A percentile compares a stretch with the other conserved stretches of the same genome.
Conservation (phyloP, 2,797 vertebrate genomes). For the Thaleichthys pacificus region DNA sequence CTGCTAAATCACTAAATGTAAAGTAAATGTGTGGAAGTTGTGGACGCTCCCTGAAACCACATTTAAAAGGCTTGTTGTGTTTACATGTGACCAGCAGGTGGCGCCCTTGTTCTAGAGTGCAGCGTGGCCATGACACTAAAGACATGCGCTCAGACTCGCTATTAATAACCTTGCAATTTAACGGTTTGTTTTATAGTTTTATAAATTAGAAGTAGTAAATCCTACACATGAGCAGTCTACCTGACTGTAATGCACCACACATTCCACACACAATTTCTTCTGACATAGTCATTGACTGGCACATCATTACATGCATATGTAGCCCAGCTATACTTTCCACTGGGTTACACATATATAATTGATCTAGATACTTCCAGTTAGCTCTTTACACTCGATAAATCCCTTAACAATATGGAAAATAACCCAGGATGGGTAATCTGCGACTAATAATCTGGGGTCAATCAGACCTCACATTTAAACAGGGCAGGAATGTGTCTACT, state of each 20-base stretch:
- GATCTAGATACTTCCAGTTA: conserved; percentile 62
- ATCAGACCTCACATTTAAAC: neutral
- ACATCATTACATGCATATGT: conserved; percentile 29
- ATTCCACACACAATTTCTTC: conserved; percentile 18
- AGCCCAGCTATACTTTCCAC: neutral
- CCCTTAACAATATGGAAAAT: conserved; percentile 59
- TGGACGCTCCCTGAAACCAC: too few species aligned
- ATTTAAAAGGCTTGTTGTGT: neutral
- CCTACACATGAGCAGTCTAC: neutral
- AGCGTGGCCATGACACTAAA: neutral
- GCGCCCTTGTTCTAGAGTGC: conserved; percentile 19
- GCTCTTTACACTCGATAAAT: conserved; percentile 54
- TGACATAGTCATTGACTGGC: conserved; percentile 46
- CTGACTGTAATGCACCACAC: neutral
- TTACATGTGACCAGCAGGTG: conserved; percentile 25
- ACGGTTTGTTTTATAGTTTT: neutral
- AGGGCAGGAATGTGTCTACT: neutral
- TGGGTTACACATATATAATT: conserved; percentile 20
- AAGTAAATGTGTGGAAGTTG: neutral
- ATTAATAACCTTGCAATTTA: neutral
- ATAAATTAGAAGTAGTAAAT: neutral
- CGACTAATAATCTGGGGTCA: conserved; percentile 50
- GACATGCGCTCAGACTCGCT: too few species aligned
- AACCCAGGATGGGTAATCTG: conserved; percentile 65
- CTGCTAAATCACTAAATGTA: too few species aligned